Conservation (phyloP, 1,140 invertebrate species). For the Euura lappo region DNA sequence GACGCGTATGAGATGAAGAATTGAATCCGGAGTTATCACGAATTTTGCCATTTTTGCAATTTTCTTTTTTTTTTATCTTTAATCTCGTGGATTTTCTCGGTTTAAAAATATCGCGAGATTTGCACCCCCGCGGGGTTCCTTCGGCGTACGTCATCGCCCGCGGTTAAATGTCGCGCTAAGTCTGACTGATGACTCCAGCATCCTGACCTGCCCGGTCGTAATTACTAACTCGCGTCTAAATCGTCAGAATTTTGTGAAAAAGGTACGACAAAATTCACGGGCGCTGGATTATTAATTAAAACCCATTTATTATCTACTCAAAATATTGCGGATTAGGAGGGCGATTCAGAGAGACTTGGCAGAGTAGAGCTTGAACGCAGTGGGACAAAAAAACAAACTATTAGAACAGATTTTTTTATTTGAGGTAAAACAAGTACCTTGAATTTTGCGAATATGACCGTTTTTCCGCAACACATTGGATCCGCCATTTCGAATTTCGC, state of each 20-base stretch:
- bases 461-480: too few species aligned
- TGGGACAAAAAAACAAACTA: background rate
- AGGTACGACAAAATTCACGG: background rate
- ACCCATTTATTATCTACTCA: background rate
- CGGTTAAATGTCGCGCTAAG: background rate
- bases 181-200: background rate
- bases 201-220: background rate
- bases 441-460: too few species aligned
- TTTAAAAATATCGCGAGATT: too few species aligned
- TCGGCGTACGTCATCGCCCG: background rate
- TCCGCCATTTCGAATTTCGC: too few species aligned
- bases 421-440: too few species aligned
- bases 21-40: too few species aligned
- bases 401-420: too few species aligned
- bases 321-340: background rate
- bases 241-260: background rate
- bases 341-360: background rate
- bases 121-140: background rate
- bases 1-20: too few species aligned
- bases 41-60: too few species aligned
- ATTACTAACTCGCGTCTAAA: background rate
- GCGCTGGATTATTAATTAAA: constrained; percentile 5
- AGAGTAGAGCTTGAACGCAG: background rate
- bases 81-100: too few species aligned
- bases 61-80: too few species aligned